Evolutionary conservation across 2,797 vertebrate species (phyloP), one percentile per base, ranked within the genome.

Genomic region (Sibirionetta formosa): DNA sequence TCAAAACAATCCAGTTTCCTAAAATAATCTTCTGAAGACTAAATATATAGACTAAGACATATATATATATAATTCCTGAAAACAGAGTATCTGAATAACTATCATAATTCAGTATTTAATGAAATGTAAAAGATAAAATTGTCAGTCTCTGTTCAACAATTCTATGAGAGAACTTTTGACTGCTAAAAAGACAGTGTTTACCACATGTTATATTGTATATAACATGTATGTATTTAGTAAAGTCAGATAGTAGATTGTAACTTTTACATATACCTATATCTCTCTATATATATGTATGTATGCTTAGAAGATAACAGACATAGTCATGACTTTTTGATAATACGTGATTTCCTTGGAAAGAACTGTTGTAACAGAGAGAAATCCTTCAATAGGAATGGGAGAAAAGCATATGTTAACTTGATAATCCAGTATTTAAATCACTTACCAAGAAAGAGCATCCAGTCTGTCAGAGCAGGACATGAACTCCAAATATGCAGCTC

Each of bases 271-370:
- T 50, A 24, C 14, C 6, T 50, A 18, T 42, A 17, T 42, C 42
- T 42, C 16, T 17, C 42, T 18, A 7, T 42, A 17, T 42, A 42
- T 42, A 17, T 42, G 13, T 60, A 36, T 23, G 1, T 22, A 64
- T 19, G 4, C 36, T 77, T 56, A 76, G 27, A 88, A 86, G 4
- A 33, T 26, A 64, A 42, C 3, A 73, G 50, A 36, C 7, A 50
- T 15, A 68, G 24, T 7, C 10, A 4, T 33, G 64, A 63, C 22
- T 72, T 82, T 78, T 71, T 70, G 11, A n/a, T 53, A 31, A 19
- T 0, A 23, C 7, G 0, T 50, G 4, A 2, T 54, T 89, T 69
- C 2, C 1, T 17, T 73, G 7, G 3, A 56, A 88, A 82, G 6
- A 93, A 1, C 1, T 66, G 10, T 44, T 0, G 0, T 12, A 14